Percentiles rank a stretch among this genome's conserved stretches.
Conservation (phyloP, 2,888 invertebrate species). For the Cecidostiba fungosa region DNA sequence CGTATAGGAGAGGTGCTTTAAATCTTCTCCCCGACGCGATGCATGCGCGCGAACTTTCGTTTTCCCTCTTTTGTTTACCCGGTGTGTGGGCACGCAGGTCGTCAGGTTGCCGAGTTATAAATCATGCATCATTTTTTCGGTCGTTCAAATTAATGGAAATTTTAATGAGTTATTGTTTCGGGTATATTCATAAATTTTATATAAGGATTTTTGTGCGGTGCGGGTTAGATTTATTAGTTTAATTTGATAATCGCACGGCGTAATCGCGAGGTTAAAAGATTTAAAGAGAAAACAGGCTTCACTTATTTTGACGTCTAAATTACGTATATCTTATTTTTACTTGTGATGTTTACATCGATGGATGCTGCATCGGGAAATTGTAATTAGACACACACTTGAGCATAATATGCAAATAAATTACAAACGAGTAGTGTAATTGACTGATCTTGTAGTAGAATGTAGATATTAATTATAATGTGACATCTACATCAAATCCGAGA, state of each 20-base stretch:
- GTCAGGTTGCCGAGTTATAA: not conserved
- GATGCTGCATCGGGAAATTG: not conserved
- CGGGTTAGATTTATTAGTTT: not conserved
- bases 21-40: constrained; percentile 1
- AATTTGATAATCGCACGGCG: not conserved
- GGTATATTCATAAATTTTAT: not conserved
- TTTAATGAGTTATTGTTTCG: not conserved
- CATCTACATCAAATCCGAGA: not conserved
- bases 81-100: not conserved
- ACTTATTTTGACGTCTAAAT: not conserved
- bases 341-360: not conserved
- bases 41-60: constrained; percentile 36
- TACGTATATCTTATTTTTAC: not conserved
- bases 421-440: not conserved
- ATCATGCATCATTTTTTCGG: constrained; percentile 14
- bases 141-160: constrained; percentile 28
- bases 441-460: not conserved
- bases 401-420: not conserved
- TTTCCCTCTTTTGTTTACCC: constrained; percentile 23
- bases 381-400: not conserved
- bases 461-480: not conserved
- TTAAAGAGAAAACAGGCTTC: not conserved
- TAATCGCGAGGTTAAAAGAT: not conserved
- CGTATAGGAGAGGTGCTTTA: not conserved
- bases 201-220: not conserved